Percentiles rank a stretch among this genome's conserved stretches.
These are phyloP conservation scores for Aplocera efformata DNA, from an alignment of 2,888 invertebrate species.

Conservation along the genomic window DNA sequence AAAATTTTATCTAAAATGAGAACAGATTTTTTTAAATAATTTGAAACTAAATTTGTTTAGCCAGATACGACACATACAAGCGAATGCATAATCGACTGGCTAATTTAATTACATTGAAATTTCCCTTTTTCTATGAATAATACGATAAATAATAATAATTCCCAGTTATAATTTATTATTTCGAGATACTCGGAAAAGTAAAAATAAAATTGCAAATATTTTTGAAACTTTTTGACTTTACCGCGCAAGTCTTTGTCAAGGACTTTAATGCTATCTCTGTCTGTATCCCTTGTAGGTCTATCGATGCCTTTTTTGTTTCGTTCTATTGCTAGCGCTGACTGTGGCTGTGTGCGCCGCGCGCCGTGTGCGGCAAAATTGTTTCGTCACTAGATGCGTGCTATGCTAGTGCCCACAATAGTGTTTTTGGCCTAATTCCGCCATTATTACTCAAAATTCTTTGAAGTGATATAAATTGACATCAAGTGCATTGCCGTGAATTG, in stretches of 20 bases:
- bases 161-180: too few relatives aligned
- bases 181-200: too few relatives aligned
- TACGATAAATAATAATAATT: too few relatives aligned
- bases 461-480: constrained; percentile 44
- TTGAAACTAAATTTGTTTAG: too few relatives aligned
- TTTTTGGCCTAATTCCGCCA: constrained; percentile 74
- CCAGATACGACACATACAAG: too few relatives aligned
- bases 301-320: constrained; percentile 7
- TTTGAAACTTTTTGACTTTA: constrained; percentile 64
- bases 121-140: too few relatives aligned
- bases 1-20: too few relatives aligned
- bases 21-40: too few relatives aligned
- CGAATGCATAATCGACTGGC: too few relatives aligned
- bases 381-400: constrained; percentile 65
- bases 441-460: constrained; percentile 56
- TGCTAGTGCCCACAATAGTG: constrained; percentile 58
- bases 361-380: constrained; percentile 57
- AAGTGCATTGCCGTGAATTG: constrained; percentile 15
- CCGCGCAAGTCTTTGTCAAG: constrained; percentile 72
- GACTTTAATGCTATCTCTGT: constrained; percentile 56
- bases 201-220: constrained; percentile 14
- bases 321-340: constrained; percentile 1
- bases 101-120: too few relatives aligned
- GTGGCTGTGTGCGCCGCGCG: constrained; percentile 13
- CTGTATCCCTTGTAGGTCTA: constrained; percentile 39